Evolutionary conservation across 1,140 invertebrate species (phyloP).

Genomic region (Phocides pigmalion): DNA sequence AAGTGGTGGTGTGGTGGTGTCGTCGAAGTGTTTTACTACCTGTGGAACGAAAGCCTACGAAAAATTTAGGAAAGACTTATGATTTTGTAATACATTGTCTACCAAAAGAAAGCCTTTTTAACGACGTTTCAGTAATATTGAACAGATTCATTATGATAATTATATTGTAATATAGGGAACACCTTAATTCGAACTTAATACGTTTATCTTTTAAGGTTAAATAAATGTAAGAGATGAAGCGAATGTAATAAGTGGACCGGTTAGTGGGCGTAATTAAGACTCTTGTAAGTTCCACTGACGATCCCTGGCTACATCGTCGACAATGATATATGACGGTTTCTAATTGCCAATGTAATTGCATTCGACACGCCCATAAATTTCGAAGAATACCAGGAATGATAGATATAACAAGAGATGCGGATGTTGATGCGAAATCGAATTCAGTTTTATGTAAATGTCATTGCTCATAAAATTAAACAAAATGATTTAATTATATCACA

Average conservation of each 20-base stretch:
- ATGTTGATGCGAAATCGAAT: not conserved
- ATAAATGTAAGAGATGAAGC: constrained; percentile 1
- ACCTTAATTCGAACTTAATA: not conserved
- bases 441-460: not conserved
- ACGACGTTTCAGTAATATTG: constrained; percentile 15
- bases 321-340: constrained; percentile 45
- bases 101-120: constrained; percentile 16
- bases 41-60: no score
- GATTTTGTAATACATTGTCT: constrained; percentile 1
- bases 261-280: constrained; percentile 46
- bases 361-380: constrained; percentile 34
- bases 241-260: constrained; percentile 32
- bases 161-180: not conserved
- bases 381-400: constrained; percentile 11
- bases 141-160: no score
- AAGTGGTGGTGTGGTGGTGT: no score
- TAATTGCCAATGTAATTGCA: constrained; percentile 47
- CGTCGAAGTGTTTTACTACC: no score
- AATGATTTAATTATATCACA: no score
- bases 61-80: no score
- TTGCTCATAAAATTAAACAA: no score
- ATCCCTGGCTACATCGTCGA: constrained; percentile 32
- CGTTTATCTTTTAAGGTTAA: not conserved
- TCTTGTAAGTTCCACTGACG: constrained; percentile 36
- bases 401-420: constrained; percentile 2